These are phyloP conservation scores for Magallana nippona DNA, from an alignment of 2,888 invertebrate genomes.

Conservation along the genomic window DNA sequence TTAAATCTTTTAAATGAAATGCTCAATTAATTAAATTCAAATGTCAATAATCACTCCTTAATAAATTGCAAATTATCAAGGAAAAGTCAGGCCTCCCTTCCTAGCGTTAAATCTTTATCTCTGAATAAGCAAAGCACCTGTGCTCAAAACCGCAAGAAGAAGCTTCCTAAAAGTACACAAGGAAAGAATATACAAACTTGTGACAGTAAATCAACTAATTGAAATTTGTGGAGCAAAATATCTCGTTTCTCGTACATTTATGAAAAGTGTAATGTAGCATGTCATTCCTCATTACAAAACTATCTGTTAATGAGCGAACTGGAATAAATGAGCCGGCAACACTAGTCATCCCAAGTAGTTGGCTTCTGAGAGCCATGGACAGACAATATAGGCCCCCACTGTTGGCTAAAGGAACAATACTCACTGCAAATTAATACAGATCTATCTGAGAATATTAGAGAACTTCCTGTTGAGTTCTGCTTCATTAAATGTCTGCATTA, in stretches of 20 bases:
- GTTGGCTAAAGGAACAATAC: background rate
- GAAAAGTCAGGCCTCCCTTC: no score
- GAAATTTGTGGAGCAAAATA: slow-evolving; percentile 32
- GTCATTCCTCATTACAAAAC: slow-evolving; percentile 22
- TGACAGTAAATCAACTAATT: slow-evolving; percentile 26
- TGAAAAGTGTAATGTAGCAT: slow-evolving; percentile 33
- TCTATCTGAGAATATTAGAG: slow-evolving; percentile 18
- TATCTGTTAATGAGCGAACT: background rate
- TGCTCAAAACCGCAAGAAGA: no score
- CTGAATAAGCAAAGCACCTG: no score
- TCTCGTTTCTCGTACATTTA: background rate
- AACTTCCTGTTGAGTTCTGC: slow-evolving; percentile 8
- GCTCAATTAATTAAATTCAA: no score
- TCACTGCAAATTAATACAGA: background rate
- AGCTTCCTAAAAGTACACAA: background rate
- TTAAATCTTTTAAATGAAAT: no score
- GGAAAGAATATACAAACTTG: background rate
- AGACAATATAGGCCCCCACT: background rate
- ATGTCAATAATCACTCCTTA: no score
- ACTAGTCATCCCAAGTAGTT: background rate
- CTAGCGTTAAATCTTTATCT: no score
- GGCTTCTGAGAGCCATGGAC: background rate
- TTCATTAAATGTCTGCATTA: slow-evolving; percentile 18
- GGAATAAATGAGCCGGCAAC: background rate
- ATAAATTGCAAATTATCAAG: no score